Base-by-base conservation (phyloP, 2,113 vertebrate species). In the Grantiella picta region DNA sequence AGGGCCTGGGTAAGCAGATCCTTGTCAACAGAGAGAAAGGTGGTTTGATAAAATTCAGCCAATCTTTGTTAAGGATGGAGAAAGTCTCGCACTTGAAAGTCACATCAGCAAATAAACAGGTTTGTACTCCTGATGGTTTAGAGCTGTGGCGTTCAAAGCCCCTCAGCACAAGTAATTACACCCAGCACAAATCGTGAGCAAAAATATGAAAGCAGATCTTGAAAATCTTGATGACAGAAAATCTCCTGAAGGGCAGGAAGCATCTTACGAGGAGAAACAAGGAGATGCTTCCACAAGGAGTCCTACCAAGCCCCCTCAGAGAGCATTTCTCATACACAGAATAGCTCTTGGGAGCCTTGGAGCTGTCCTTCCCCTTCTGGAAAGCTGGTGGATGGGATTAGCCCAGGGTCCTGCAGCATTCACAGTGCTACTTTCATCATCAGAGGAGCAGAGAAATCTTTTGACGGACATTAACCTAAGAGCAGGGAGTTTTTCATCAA, bases 401-500 rank as follows among this genome's bases (percentile, higher is more conserved):
- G 31, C 35, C 21, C 6, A 5, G 78, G 33, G 24, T 57, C 81
- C 60, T 57, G 50, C 73, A 79, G 73, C 57, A 69, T 49, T 94
- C 65, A 49, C 20, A 22, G 35, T 1, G 23, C 50, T 82, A 12
- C 33, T 38, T 72, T 69, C 59, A 59, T 59, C 78, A 87, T n/a
- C 82, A 69, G 40, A 85, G 25, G 10, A 45, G 21, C 60, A 82
- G 44, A 92, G 79, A 73, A 88, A 80, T 35, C 66, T 77, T 80
- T 66, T 60, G 66, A 77, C 23, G 64, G 75, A 23, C 35, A 7
- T 71, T 83, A 70, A 70, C 53, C 40, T 19, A 10, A 65, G 77
- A 73, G 70, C 10, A 71, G 35, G 52, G 77, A 59, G 71, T 9
- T 86, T 60, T 94, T 92, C 87, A 92, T 93, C 93, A 91, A 35